These are phyloP conservation scores for Zosterops japonicus DNA, from an alignment of 2,113 vertebrate genomes.

Conservation along the genomic window DNA sequence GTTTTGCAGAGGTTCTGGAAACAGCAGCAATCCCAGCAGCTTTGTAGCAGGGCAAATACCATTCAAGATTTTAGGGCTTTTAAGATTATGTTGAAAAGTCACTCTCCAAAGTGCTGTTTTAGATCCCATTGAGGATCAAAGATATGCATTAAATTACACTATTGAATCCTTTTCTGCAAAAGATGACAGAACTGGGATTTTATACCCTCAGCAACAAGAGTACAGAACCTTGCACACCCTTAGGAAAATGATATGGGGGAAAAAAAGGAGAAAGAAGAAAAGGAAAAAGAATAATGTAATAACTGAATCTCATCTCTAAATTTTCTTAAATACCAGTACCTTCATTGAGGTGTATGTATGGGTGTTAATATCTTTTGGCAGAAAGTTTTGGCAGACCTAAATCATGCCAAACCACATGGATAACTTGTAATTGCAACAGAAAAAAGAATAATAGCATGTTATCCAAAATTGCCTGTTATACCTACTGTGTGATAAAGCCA, in stretches of 20 bases:
- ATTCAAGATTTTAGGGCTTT: not conserved
- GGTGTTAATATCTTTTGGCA: not conserved
- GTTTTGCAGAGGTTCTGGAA: not conserved
- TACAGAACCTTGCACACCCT: not conserved
- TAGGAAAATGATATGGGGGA: not conserved
- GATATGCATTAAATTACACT: conserved; percentile 10
- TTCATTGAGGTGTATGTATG: not conserved
- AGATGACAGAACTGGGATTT: conserved; percentile 30
- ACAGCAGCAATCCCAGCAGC: not conserved
- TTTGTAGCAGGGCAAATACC: not conserved
- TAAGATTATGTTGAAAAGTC: conserved; percentile 3
- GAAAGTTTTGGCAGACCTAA: not conserved
- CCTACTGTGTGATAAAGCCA: not conserved
- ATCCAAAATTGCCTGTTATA: not conserved
- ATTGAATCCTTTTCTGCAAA: conserved; percentile 2
- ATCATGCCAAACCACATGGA: not conserved
- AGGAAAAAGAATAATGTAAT: not conserved
- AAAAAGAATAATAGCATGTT: not conserved
- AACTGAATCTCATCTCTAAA: not conserved
- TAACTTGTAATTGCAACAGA: not conserved
- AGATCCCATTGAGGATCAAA: conserved; percentile 10
- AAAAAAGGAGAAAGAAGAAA: not conserved
- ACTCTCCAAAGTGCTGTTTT: conserved; percentile 26
- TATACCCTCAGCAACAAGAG: not conserved
- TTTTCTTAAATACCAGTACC: not conserved